A percentile compares a stretch with the other conserved stretches of the same genome.
Evolutionary conservation across 1,140 invertebrate genomes (phyloP).

Genomic region (Helicoverpa armigera): DNA sequence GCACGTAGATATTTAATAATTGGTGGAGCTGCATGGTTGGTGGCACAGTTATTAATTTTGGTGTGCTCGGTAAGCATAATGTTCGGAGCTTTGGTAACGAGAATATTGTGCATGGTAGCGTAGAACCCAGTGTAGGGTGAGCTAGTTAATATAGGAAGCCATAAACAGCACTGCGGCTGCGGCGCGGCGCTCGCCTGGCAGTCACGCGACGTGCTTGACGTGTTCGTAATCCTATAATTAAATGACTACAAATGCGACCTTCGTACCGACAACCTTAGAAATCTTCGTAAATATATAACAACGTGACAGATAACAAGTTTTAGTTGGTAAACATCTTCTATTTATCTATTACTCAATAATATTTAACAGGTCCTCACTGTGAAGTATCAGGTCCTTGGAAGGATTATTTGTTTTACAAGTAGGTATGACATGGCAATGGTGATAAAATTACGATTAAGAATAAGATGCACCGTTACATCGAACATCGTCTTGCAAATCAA

Average conservation of each 20-base stretch:
- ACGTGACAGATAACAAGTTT: conserved; percentile 12
- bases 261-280: conserved; percentile 43
- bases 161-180: conserved; percentile 54
- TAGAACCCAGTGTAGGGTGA: background rate
- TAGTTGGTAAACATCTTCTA: background rate
- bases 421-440: too few species aligned
- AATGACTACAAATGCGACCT: conserved; percentile 63
- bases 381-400: background rate
- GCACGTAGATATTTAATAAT: too few species aligned
- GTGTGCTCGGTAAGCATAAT: background rate
- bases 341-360: too few species aligned
- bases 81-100: background rate
- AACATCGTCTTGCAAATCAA: too few species aligned
- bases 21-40: too few species aligned
- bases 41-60: background rate
- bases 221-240: conserved; percentile 67
- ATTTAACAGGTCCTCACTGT: too few species aligned
- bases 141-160: conserved; percentile 47
- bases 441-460: too few species aligned
- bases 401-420: too few species aligned
- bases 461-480: too few species aligned
- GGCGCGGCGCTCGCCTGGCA: conserved; percentile 33
- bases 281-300: conserved; percentile 27
- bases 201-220: conserved; percentile 52
- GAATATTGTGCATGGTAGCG: conserved; percentile 27